These are phyloP conservation scores for Steatornis caripensis DNA, from an alignment of 2,113 vertebrate species.

Conservation along the genomic window DNA sequence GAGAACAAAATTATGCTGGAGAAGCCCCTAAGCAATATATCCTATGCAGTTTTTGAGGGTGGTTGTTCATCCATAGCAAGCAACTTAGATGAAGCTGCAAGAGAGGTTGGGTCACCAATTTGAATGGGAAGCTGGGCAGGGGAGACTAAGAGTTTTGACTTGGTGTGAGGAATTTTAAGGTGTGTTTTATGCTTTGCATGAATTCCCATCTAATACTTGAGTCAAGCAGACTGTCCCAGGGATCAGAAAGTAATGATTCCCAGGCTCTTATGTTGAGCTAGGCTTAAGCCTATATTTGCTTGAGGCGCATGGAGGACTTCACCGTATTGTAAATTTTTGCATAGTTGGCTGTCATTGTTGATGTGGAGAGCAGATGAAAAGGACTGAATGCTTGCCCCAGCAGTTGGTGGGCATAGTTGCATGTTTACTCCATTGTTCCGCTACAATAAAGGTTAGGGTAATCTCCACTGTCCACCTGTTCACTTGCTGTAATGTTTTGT, in stretches of 20 bases:
- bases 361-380: neutral
- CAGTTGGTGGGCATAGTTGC: neutral
- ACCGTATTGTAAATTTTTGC: neutral
- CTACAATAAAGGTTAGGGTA: neutral
- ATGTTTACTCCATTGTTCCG: neutral
- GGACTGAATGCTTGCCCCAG: neutral
- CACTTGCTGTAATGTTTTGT: neutral
- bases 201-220: neutral
- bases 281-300: neutral
- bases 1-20: neutral
- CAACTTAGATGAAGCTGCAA: neutral
- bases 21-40: neutral
- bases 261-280: neutral
- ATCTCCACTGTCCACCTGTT: neutral
- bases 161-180: neutral
- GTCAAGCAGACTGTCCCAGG: neutral
- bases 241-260: neutral
- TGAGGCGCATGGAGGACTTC: neutral
- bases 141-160: neutral
- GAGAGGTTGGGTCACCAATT: neutral
- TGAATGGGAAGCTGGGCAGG: neutral
- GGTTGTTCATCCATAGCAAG: neutral
- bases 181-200: neutral
- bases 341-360: neutral
- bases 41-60: neutral